Percentiles rank a stretch among this genome's conserved stretches.
phyloP scores from a whole-genome alignment of 2,888 invertebrate genomes.

The Tuberolachnus salignus region DNA sequence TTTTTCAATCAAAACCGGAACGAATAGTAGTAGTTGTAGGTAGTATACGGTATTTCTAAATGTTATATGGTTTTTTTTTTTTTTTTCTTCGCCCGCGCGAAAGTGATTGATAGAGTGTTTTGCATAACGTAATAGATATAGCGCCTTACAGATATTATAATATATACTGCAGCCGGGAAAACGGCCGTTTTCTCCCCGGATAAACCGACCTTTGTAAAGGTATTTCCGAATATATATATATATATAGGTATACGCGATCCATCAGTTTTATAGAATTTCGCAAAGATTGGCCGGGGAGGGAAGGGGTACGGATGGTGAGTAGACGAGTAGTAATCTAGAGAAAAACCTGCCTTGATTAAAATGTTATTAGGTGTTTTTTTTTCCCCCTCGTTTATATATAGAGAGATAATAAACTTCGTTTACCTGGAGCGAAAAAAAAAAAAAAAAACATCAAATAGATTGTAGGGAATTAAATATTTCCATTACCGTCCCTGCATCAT shows the following conservation, averaged over 20 bases:
- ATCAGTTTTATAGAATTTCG: slow-evolving; percentile 50
- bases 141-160: background rate
- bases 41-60: background rate
- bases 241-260: slow-evolving; percentile 42
- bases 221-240: slow-evolving; percentile 11
- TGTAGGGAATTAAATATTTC: slow-evolving; percentile 39
- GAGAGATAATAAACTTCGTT: slow-evolving; percentile 21
- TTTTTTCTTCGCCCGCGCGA: background rate
- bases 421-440: slow-evolving; percentile 8
- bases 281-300: background rate
- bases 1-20: slow-evolving; percentile 35
- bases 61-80: slow-evolving; percentile 4
- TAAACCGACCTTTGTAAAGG: slow-evolving; percentile 4
- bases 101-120: slow-evolving; percentile 54
- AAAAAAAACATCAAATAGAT: slow-evolving; percentile 44
- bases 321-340: slow-evolving; percentile 30
- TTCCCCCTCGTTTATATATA: background rate
- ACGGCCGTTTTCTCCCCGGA: slow-evolving; percentile 17
- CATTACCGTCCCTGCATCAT: slow-evolving; percentile 45
- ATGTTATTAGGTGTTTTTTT: slow-evolving; percentile 33
- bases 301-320: background rate
- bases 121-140: slow-evolving; percentile 50
- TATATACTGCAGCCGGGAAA: slow-evolving; percentile 1
- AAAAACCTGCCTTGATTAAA: slow-evolving; percentile 30
- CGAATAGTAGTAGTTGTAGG: background rate